Evolutionary conservation across 2,797 vertebrate species (phyloP), one percentile per base, ranked within the genome.

Genomic region (Apogon hyalosoma): DNA sequence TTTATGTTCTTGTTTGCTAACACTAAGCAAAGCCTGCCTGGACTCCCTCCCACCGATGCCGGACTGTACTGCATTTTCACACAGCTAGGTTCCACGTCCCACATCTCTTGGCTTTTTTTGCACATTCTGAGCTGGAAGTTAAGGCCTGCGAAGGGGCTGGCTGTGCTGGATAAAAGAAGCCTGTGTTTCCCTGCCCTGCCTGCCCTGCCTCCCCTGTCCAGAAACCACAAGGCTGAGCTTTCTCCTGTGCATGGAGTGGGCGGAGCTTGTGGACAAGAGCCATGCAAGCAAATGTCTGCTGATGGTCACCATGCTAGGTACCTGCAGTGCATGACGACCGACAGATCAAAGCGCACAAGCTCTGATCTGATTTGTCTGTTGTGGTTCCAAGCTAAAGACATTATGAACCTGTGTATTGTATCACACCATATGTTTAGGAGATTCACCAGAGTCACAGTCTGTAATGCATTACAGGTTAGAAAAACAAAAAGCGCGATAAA

Each of bases 141-240:
- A 80, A 73, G 77, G 80, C 85, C 75, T 79, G 85, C 72, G 10
- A 66, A 86, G 82, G 87, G 87, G 77, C 81, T 52, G 84, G 75
- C 73, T 73, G 51, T 15, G 66, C 77, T 77, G 80, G 79, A 93
- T 92, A 92, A 94, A 94, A 92, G 90, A 63, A 80, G 75, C 80
- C 87, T 90, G 92, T 94, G 93, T 94, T 92, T 85, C 85, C 61
- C 74, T 86, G 70, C 73, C 77, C 79, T 68, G 69, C 63, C 21
- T 59, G 74, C 78, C 85, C 85, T 71, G 77, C 88, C 90, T 90
- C 86, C 79, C 78, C 68, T 67, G 82, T 87, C 85, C 85, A 80
- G 81, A 90, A 83, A 89, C 88, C 87, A 93, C 90, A 93, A 92
- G 90, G 88, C 88, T 80, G 78, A 86, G 88, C 90, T 90, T 92